Base-by-base conservation (phyloP, 2,888 invertebrate species). In the Sminthurinus aureus region DNA sequence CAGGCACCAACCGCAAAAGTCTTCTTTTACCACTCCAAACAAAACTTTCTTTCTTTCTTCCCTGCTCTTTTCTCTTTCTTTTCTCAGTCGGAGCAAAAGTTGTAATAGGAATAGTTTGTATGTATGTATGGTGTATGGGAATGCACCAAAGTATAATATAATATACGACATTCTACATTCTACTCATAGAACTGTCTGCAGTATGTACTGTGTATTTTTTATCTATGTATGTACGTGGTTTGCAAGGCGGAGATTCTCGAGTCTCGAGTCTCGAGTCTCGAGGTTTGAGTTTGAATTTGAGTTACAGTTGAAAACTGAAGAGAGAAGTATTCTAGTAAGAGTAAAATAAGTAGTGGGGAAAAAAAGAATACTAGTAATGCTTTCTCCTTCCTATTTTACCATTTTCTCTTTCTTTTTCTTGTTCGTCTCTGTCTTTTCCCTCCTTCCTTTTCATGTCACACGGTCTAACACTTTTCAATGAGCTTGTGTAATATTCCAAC, bases 391-490 rank as follows among this genome's bases (percentile, higher is more conserved):
- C n/a, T 9, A 9, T 20, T 18, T 22, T 69, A 69, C 13, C n/a
- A 3, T 20, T 69, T 69, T 69, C n/a, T 69, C n/a, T 69, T 69
- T 69, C 69, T 69, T 67, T 67, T 20, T 9, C n/a, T n/a, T n/a
- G n/a, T n/a, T n/a, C n/a, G n/a, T 20, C 22, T 69, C 18, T 69
- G 20, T 20, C 69, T 11, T 69, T 22, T 69, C 20, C 6, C 38
- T 58, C 20, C n/a, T 69, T 69, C 69, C 69, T 22, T 69, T 69
- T 69, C 69, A 69, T 69, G 69, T 69, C 69, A 69, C 69, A 22
- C 69, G 69, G 69, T 69, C 69, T 69, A 58, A 58, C 58, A 58
- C 58, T 58, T 58, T 58, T 58, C 58, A 18, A 58, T 58, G 58
- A 58, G 58, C 58, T 9, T 18, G 58, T 15, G 58, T 58, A 18